Conservation (phyloP, 2,888 invertebrate genomes). For the Amphiduros pacificus region DNA sequence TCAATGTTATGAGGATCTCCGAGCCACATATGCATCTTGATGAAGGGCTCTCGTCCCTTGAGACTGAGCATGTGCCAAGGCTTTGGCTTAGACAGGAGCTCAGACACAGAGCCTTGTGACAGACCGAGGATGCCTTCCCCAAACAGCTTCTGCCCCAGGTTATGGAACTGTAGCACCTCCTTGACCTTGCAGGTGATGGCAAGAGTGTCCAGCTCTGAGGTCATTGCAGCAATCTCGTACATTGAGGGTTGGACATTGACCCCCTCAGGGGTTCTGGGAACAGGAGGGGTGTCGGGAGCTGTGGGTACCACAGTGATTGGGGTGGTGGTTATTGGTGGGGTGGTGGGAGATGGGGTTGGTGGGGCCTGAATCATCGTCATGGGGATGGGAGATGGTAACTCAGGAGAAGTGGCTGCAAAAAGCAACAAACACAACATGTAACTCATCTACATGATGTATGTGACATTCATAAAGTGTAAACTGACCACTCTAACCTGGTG, state of each 20-base stretch:
- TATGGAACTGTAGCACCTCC: constrained; percentile 92
- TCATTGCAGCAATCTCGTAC: constrained; percentile 81
- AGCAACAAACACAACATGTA: too few species aligned
- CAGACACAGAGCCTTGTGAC: constrained; percentile 91
- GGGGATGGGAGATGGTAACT: too few species aligned
- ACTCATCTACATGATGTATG: too few species aligned
- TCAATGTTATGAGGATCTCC: constrained; percentile 94
- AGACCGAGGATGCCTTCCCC: constrained; percentile 96
- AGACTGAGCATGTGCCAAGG: constrained; percentile 99
- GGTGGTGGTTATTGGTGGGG: constrained; percentile 39
- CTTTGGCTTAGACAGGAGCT: constrained; percentile 94
- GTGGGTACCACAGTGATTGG: constrained; percentile 36
- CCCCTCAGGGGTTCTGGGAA: constrained; percentile 53
- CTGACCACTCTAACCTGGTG: too few species aligned
- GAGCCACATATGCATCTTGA: constrained; percentile 81
- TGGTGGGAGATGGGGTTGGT: constrained; percentile 33
- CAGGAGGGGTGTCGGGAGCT: constrained; percentile 61
- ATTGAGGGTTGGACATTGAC: constrained; percentile 14
- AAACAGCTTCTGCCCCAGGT: constrained; percentile 96
- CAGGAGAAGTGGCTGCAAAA: too few species aligned
- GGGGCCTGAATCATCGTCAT: too few species aligned
- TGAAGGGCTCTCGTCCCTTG: constrained; percentile 81
- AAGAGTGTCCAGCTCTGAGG: constrained; percentile 94
- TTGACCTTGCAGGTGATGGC: constrained; percentile 95
- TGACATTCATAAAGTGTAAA: too few species aligned